Evolutionary conservation across 2,113 vertebrate species (phyloP), one percentile per base, ranked within the genome.

Genomic region (Falcunculus frontatus): DNA sequence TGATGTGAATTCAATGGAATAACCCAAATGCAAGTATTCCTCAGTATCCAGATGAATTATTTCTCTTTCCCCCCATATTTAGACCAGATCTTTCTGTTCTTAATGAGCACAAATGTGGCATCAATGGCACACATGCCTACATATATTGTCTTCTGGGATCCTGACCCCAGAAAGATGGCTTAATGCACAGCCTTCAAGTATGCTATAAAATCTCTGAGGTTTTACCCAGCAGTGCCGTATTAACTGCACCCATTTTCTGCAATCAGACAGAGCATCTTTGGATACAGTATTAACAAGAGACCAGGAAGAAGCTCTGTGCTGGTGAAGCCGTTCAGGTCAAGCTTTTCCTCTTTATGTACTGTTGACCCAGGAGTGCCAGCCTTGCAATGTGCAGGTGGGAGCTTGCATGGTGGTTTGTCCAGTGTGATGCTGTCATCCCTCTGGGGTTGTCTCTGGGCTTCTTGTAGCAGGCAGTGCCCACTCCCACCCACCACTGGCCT

Each of bases 381-480:
- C 42, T 72, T 59, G 52, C 27, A 7, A 21, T 1, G 30, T 13
- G 13, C 68, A 37, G 16, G 22, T 14, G 25, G 3, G 14, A 50
- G 22, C 22, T 62, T 49, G 52, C 30, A 30, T 1, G 3, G 21
- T 20, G 11, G 6, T 52, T 37, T 6, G 29, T 47, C 47, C 14
- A 55, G 13, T 11, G 37, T 2, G 16, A 39, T 3, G 17, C 25
- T 41, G 30, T 14, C 6, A n/a, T 39, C 17, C 39, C n/a, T 50
- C 72, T 17, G 30, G 52, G 22, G 20, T 18, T 70, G 32, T 42
- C 64, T 64, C 50, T 2, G 3, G 56, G 11, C 20, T 70, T 12
- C 44, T 33, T 17, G 17, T 13, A 52, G 29, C 12, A 23, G 56
- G 10, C 0, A 0, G 8, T 14, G 33, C 19, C 23, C 6, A 5